These are phyloP conservation scores for Pseudobourletiella spinata DNA, from an alignment of 1,140 invertebrate genomes.

Conservation along the genomic window DNA sequence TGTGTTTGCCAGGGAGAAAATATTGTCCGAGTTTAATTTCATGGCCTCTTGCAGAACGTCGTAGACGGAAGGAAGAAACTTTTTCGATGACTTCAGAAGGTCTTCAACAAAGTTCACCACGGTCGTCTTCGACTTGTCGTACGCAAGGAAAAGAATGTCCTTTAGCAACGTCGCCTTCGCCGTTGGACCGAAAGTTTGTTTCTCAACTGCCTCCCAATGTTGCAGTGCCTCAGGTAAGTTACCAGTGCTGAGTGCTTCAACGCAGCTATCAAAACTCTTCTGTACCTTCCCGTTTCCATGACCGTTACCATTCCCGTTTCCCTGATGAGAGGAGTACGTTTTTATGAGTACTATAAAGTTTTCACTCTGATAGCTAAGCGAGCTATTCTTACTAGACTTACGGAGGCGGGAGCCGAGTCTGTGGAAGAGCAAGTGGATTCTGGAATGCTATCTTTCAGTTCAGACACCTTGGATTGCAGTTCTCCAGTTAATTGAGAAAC, in stretches of 20 bases:
- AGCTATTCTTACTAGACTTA: not conserved
- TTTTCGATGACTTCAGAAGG: not conserved
- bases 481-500: not conserved
- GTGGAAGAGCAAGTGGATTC: too few species aligned
- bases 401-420: not conserved
- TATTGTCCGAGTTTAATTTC: not conserved
- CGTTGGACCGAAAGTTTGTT: not conserved
- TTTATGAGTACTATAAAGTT: not conserved
- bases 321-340: not conserved
- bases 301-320: not conserved
- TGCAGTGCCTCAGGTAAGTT: not conserved
- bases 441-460: not conserved
- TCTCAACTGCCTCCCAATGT: slow-evolving; percentile 5
- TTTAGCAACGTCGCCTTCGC: not conserved
- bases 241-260: not conserved
- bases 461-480: not conserved
- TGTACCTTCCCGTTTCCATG: not conserved
- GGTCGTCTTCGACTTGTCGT: not conserved
- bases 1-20: not conserved
- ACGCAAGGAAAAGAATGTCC: slow-evolving; percentile 7
- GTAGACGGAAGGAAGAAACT: not conserved
- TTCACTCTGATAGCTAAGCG: slow-evolving; percentile 20
- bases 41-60: slow-evolving; percentile 2
- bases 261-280: not conserved
- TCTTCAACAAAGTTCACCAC: not conserved